Evolutionary conservation across 1,140 invertebrate genomes (phyloP), one percentile per base, ranked within the genome.

Genomic region (Zaprionus ghesquierei): DNA sequence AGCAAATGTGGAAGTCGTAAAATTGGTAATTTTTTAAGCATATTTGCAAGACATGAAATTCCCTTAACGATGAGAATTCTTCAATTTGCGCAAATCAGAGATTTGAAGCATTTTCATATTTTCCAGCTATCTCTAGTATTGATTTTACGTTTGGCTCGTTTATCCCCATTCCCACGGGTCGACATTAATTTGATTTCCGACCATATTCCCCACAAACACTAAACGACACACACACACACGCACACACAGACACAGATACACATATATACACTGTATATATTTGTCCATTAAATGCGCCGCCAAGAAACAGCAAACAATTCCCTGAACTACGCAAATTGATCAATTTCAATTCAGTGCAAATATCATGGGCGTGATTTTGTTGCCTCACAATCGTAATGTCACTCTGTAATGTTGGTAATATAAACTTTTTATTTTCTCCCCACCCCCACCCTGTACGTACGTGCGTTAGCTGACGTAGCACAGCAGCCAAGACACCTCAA

Each of bases 281-380:
- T 79, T 79, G 82, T 79, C 82, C 79, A 86, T 86, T 86, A 87
- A 87, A 73, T 73, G 56, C 61, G 84, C 75, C 73, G 71, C 75
- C n/a, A 41, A 75, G 65, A 64, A 75, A 75, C 60, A 68, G 61
- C 65, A 75, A 85, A 80, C 82, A 87, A 86, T 86, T 86, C 82
- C 82, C 82, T 74, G 64, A 82, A 79, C 79, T 79, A 86, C 79
- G 75, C 82, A 86, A 86, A 86, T 86, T 86, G 82, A 86, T 86
- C 82, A 86, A 86, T 86, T 86, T 86, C 82, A 87, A 86, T 87
- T 87, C 75, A 79, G 79, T 87, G 78, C 79, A 87, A 86, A 87
- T 81, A 79, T 85, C 82, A 73, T 87, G 81, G 82, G 81, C 81
- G 82, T 86, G 78, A 86, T 87, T 86, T 60, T 77, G 76, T 76